Conservation (phyloP, 1,140 invertebrate genomes). For the Polypedilum pembai region DNA sequence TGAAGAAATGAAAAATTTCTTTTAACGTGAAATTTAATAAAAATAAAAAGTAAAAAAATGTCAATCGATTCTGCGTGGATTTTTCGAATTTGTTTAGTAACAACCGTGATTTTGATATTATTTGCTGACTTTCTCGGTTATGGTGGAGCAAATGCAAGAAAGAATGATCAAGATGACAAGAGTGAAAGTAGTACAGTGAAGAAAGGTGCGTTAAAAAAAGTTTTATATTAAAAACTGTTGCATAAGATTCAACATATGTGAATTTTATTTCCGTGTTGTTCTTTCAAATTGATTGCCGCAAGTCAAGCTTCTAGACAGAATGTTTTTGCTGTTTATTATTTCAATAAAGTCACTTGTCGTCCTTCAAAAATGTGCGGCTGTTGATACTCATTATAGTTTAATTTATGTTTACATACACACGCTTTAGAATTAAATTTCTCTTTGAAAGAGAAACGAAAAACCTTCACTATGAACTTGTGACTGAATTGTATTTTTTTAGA, state of each 20-base stretch:
- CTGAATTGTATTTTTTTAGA: background rate
- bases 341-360: background rate
- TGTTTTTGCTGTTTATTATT: background rate
- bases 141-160: constrained; percentile 33
- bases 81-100: constrained; percentile 41
- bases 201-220: background rate
- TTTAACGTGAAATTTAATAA: background rate
- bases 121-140: constrained; percentile 41
- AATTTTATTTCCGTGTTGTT: background rate
- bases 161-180: background rate
- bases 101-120: constrained; percentile 37
- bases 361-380: background rate
- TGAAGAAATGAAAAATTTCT: background rate
- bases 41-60: background rate
- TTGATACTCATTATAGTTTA: no score
- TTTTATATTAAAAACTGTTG: background rate
- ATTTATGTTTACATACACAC: no score
- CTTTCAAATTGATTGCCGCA: background rate
- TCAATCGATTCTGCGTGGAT: constrained; percentile 41
- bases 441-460: background rate
- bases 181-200: background rate
- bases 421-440: background rate
- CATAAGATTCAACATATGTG: background rate
- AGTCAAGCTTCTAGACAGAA: constrained; percentile 2
- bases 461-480: background rate